Evolutionary conservation across 2,797 vertebrate genomes (phyloP).

Genomic region (Paramormyrops hopkinsi): DNA sequence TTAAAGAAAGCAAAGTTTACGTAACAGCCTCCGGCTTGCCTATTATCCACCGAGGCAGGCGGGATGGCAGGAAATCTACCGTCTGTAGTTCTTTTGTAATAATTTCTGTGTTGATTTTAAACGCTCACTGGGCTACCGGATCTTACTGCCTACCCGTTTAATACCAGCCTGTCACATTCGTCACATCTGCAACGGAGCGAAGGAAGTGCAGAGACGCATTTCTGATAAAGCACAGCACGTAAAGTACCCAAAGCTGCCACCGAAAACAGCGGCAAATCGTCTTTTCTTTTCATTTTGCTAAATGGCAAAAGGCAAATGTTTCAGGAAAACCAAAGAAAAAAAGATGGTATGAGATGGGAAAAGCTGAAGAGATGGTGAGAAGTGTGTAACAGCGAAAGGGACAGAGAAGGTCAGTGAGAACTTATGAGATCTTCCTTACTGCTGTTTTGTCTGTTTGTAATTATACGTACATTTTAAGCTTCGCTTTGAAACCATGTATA

Average conservation of each 20-base stretch:
- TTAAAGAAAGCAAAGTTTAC: background rate
- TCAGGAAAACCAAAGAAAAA: background rate
- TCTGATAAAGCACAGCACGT: background rate
- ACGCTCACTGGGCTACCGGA: background rate
- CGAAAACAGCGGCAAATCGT: background rate
- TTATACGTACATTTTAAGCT: background rate
- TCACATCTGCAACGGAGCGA: slow-evolving; percentile 2
- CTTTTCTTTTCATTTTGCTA: background rate
- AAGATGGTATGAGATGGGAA: background rate
- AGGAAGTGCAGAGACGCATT: background rate
- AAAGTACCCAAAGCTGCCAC: background rate
- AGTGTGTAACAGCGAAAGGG: background rate
- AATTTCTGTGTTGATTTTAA: background rate
- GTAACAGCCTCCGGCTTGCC: slow-evolving; percentile 6
- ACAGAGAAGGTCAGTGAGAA: slow-evolving; percentile 5
- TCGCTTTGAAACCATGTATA: background rate
- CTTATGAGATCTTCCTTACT: background rate
- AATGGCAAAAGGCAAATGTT: background rate
- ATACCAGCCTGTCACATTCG: slow-evolving; percentile 8
- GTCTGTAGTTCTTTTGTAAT: background rate
- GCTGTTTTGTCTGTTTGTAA: background rate
- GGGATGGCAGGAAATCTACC: background rate
- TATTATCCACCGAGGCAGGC: background rate
- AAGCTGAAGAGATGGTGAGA: background rate
- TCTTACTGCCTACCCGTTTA: slow-evolving; percentile 3